A percentile compares a stretch with the other conserved stretches of the same genome.
Conservation (phyloP, 2,888 invertebrate species). For the Campaea margaritaria region DNA sequence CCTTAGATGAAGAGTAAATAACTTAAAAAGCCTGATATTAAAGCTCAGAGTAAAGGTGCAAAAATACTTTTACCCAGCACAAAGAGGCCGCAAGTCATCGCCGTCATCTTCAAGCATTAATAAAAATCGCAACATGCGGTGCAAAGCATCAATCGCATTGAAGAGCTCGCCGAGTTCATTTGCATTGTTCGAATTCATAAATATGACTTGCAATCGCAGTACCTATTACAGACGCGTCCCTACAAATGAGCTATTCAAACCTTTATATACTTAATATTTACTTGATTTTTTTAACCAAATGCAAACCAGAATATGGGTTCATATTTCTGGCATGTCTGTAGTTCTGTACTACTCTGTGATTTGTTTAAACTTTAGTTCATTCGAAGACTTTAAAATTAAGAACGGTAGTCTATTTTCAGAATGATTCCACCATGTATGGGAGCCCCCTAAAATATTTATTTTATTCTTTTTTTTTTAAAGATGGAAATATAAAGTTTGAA, state of each 20-base stretch:
- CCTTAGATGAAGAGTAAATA: background rate
- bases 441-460: too few relatives aligned
- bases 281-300: too few relatives aligned
- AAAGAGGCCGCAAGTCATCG: constrained; percentile 47
- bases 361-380: too few relatives aligned
- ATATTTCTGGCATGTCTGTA: too few relatives aligned
- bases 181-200: constrained; percentile 36
- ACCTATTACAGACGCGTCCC: constrained; percentile 8
- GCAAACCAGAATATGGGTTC: too few relatives aligned
- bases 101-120: constrained; percentile 45
- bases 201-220: constrained; percentile 10
- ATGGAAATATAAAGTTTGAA: too few relatives aligned
- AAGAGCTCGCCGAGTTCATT: constrained; percentile 35
- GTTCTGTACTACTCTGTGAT: too few relatives aligned
- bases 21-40: constrained; percentile 2
- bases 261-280: background rate
- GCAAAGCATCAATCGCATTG: constrained; percentile 48
- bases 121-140: constrained; percentile 51
- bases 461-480: too few relatives aligned
- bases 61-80: constrained; percentile 19
- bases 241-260: background rate
- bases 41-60: constrained; percentile 8
- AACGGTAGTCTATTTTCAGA: too few relatives aligned
- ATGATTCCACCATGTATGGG: too few relatives aligned
- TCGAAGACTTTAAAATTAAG: background rate